Evolutionary conservation across 2,797 vertebrate species (phyloP), one percentile per base, ranked within the genome.

Genomic region (Cirrhinus mrigala): DNA sequence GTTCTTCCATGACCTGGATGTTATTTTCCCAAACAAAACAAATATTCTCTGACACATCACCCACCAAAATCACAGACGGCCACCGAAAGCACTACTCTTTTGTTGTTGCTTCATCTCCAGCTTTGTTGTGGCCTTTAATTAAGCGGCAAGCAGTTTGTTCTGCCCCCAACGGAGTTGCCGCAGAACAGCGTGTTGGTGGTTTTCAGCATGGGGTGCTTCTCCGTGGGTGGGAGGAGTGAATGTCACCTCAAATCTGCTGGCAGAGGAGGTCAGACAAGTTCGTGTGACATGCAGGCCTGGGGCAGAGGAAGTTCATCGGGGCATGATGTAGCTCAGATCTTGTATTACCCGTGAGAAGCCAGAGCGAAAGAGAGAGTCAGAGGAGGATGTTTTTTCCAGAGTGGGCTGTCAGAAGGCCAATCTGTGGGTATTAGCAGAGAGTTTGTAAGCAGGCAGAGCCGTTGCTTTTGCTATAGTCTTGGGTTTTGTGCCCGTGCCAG

Each of bases 401-500:
- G 62, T 48, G 58, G 64, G 70, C 64, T 70, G 68, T 75, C 71
- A 84, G 79, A 81, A 83, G 29, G 68, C 87, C 81, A 86, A 77
- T 73, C 48, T 86, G 86, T 87, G 87, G 84, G 81, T 87, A 88
- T 89, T 87, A 87, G 86, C 60, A 73, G 56, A 86, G 79, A 79
- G 75, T 79, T 88, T 87, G 79, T 29, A 82, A 82, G 82, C 83
- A 88, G 50, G 73, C 85, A 81, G 78, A 87, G 83, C 85, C 85
- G 81, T 85, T 88, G 85, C 88, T 90, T 87, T 85, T 84, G 71
- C 87, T 87, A 84, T 87, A 79, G 84, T 81, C 78, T 86, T 87
- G 85, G 84, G 86, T 87, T 87, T 90, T 91, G 88, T 85, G 79
- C 62, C 87, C 46, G 40, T 83, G 89, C 90, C 90, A 91, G 87